Conservation (phyloP, 2,113 vertebrate genomes). For the Leiothrix lutea region DNA sequence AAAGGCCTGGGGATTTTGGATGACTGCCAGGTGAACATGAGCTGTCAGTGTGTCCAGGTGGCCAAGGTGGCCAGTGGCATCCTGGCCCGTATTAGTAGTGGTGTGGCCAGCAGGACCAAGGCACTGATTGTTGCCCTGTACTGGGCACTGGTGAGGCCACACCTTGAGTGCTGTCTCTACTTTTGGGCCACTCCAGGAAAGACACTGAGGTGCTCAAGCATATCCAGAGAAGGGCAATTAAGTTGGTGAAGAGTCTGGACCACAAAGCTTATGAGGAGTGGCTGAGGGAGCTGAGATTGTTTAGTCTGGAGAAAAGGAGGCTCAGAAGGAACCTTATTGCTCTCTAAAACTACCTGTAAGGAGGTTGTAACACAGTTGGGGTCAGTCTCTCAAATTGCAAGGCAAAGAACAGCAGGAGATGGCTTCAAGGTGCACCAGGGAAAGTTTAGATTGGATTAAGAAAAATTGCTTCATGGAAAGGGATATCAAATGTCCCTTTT, state of each 20-base stretch:
- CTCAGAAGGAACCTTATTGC: neutral
- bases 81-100: neutral
- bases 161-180: neutral
- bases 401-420: neutral
- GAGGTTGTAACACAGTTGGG: neutral
- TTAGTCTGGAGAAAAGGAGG: neutral
- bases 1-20: neutral
- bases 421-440: neutral
- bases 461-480: neutral
- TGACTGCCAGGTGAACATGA: fast-evolving
- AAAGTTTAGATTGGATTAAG: neutral
- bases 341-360: neutral
- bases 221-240: fast-evolving
- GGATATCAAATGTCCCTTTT: neutral
- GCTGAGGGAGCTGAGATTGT: neutral
- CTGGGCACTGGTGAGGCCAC: fast-evolving
- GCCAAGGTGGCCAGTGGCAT: neutral
- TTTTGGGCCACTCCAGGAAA: neutral
- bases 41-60: neutral
- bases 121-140: neutral
- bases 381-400: neutral
- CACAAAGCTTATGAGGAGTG: fast-evolving
- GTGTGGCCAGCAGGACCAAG: neutral
- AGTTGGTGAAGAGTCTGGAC: neutral
- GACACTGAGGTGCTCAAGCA: fast-evolving